These are phyloP conservation scores for Harpagoxenus sublaevis DNA, from an alignment of 2,888 invertebrate genomes.

Conservation along the genomic window DNA sequence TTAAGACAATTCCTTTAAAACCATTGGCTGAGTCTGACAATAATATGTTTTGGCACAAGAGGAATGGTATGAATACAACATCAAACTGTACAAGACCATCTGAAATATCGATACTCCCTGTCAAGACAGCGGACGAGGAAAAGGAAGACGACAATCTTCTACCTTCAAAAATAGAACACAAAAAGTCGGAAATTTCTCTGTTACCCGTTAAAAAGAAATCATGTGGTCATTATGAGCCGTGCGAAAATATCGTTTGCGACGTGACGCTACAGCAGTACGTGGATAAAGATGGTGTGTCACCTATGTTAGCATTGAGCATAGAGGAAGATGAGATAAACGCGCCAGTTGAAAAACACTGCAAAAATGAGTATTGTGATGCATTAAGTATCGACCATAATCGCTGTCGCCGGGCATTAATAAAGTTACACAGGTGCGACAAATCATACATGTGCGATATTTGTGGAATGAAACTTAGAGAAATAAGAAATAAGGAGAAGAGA, in stretches of 20 bases:
- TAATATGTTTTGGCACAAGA: constrained; percentile 55
- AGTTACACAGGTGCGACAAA: constrained; percentile 71
- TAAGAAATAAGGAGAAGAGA: constrained; percentile 61
- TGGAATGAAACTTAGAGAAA: constrained; percentile 67
- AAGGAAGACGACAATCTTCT: constrained; percentile 76
- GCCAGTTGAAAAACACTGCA: constrained; percentile 81
- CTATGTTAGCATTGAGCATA: constrained; percentile 80
- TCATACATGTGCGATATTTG: constrained; percentile 81
- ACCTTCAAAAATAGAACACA: constrained; percentile 82
- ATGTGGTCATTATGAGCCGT: constrained; percentile 82
- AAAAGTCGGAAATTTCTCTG: constrained; percentile 80
- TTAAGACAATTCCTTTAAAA: constrained; percentile 77
- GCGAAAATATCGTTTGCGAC: constrained; percentile 82
- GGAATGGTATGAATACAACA: constrained; percentile 60
- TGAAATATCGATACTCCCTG: constrained; percentile 72
- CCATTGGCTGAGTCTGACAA: constrained; percentile 56
- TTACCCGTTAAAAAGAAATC: constrained; percentile 78
- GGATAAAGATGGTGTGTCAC: constrained; percentile 76
- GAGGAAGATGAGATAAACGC: constrained; percentile 81
- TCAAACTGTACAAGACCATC: constrained; percentile 53
- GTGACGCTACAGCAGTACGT: constrained; percentile 80
- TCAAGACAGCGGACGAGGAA: constrained; percentile 57
- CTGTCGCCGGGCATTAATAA: constrained; percentile 78
- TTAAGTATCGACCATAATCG: constrained; percentile 83
- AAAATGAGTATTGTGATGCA: constrained; percentile 76